Evolutionary conservation across 2,888 invertebrate species (phyloP), one percentile per base, ranked within the genome.

Genomic region (Nemurella pictetii): DNA sequence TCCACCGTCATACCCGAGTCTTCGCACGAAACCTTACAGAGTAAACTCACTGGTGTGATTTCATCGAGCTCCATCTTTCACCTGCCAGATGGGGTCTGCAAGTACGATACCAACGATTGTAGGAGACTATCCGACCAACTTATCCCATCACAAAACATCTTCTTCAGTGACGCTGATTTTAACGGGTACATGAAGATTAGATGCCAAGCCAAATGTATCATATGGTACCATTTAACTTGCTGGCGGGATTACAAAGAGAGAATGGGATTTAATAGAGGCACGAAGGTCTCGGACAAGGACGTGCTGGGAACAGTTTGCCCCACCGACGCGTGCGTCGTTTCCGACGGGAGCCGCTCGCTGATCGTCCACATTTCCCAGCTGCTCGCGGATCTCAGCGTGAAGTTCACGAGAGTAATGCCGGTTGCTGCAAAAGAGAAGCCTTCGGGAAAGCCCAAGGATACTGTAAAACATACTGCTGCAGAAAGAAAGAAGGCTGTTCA

Each of bases 221-320:
- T 81, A 5, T 5, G 36, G 81, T 81, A 81, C 28, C 81, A 81
- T 25, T 32, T 81, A 25, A 35, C 20, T 7, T 81, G 81, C 55
- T 81, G 81, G 81, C 30, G 35, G 27, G 81, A 81, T 25, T 81
- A 5, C 36, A 81, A 81, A 26, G 81, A 81, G 7, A 81, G 0
- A 3, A 7, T 5, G 7, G 28, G 78, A 7, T 3, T 78, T 29
- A 12, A 9, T 7, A 78, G 7, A 35, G 36, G 81, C 2, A 35
- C 35, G 25, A 81, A 81, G 35, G 25, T 81, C 26, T 20, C 36
- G 25, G 81, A 81, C 12, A 81, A 81, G 35, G 81, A 81, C 55
- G 36, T 81, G 32, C 81, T 81, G 2, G 81, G 81, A 0, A 4
- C 9, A 26, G 26, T 9, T n/a, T 81, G 81, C 55, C 81, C 81